Percentiles rank a stretch among this genome's conserved stretches.
Conservation (phyloP, 2,888 invertebrate species). For the Chouioia cunea region DNA sequence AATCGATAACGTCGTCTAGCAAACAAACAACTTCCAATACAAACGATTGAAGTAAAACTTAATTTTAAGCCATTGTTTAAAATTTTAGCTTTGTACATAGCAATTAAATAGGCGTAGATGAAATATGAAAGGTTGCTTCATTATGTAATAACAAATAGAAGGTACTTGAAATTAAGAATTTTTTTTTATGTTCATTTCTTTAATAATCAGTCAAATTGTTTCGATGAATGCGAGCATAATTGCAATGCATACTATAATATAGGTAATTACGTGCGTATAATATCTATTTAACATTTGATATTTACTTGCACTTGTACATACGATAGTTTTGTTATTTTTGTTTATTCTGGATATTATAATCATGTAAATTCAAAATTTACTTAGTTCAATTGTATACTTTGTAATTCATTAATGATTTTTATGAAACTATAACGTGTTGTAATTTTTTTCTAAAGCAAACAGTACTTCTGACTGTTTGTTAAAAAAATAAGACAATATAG, state of each 20-base stretch:
- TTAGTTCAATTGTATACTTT: conserved; percentile 14
- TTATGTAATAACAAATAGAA: no score
- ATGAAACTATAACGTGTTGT: conserved; percentile 44
- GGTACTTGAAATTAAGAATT: no score
- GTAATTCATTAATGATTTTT: conserved; percentile 35
- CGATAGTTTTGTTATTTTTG: background rate
- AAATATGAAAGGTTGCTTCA: no score
- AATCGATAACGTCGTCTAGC: conserved; percentile 10
- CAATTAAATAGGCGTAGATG: no score
- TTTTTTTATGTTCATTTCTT: no score
- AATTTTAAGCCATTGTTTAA: no score
- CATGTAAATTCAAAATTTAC: no score
- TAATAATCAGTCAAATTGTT: no score
- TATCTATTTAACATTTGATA: background rate
- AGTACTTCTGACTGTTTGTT: conserved; percentile 34
- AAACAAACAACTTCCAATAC: conserved; percentile 31
- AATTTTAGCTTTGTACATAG: no score
- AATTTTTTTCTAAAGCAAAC: conserved; percentile 45
- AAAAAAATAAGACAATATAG: background rate
- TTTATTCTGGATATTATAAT: no score
- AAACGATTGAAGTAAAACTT: conserved; percentile 25
- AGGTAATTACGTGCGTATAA: background rate
- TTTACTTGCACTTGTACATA: background rate
- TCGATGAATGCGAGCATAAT: no score
- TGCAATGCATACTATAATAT: background rate